These are phyloP conservation scores for Charadrius vociferus DNA, from an alignment of 2,113 vertebrate genomes.

Conservation along the genomic window DNA sequence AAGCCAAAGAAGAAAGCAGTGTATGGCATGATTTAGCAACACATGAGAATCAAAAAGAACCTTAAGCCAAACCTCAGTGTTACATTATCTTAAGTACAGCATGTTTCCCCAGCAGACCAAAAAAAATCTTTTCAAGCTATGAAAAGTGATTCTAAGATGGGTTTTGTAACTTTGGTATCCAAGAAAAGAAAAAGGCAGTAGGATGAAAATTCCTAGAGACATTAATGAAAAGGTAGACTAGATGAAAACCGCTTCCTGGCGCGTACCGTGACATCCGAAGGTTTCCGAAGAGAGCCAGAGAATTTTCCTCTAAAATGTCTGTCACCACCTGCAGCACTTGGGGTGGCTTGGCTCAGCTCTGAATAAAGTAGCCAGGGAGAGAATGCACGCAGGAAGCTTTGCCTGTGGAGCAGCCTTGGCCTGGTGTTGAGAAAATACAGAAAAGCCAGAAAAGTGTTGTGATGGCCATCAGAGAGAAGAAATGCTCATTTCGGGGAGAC, in stretches of 20 bases:
- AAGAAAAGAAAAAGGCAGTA: constrained; percentile 31
- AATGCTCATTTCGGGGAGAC: not conserved
- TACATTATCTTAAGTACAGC: constrained; percentile 44
- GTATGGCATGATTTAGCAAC: not conserved
- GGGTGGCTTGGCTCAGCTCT: constrained; percentile 5
- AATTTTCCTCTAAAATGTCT: constrained; percentile 47
- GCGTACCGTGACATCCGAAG: not conserved
- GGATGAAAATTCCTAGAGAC: not conserved
- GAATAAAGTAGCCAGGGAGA: not conserved
- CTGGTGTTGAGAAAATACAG: not conserved
- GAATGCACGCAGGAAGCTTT: not conserved
- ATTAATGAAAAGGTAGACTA: constrained; percentile 45
- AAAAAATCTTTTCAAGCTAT: not conserved
- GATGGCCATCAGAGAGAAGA: not conserved
- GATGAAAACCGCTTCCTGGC: constrained; percentile 16
- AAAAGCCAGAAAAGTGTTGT: constrained; percentile 34
- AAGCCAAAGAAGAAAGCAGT: not conserved
- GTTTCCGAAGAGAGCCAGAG: not conserved
- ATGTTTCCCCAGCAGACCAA: not conserved
- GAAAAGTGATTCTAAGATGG: not conserved
- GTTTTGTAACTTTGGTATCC: not conserved
- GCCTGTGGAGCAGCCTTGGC: not conserved
- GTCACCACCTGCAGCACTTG: constrained; percentile 52
- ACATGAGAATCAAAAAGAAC: constrained; percentile 10
- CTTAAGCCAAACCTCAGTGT: constrained; percentile 12